Evolutionary conservation across 1,140 invertebrate genomes (phyloP), one percentile per base, ranked within the genome.

Genomic region (Pinna nobilis): DNA sequence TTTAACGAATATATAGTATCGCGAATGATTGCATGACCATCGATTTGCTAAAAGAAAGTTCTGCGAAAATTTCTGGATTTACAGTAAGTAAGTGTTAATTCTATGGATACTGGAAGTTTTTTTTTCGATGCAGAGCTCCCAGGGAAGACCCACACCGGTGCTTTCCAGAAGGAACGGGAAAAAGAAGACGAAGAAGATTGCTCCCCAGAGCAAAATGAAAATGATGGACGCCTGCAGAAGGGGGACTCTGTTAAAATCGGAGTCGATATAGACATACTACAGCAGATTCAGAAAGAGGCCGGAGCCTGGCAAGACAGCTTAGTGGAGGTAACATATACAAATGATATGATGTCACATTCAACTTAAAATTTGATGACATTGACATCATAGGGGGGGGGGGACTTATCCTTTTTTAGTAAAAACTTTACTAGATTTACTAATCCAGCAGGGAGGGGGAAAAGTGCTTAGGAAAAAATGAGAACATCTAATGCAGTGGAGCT

Each of bases 241-340:
- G 70, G 63, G 28, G 70, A 72, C 35, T 47, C 13, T n/a, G 63
- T 72, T 20, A 51, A 66, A 33, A 65, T 72, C 7, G 70, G 70
- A 15, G 61, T 65, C 11, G 70, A 72, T 49, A 51, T 63, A 13
- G 70, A 72, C 37, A 63, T 55, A 3, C 53, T 71, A 11, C 59
- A 71, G 50, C 18, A 23, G 1, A 64, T 71, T 7, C 69, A 63
- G 18, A 71, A 64, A 41, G 59, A 63, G 11, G 47, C 60, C 32
- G 55, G 55, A 37, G 25, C 32, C 13, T 71, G 69, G 69, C 63
- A 64, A 23, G 59, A 71, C 1, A 44, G 18, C 20, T 64, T 71
- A 25, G 23, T 71, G 23, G 69, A 71, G 20, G 59, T 71, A 64
- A 11, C 33, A 39, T n/a, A n/a, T 47, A 20, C 15, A 7, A 7